phyloP scores from a whole-genome alignment of 2,888 invertebrate genomes.

The Scaptodrosophila latifasciaeformis region DNA sequence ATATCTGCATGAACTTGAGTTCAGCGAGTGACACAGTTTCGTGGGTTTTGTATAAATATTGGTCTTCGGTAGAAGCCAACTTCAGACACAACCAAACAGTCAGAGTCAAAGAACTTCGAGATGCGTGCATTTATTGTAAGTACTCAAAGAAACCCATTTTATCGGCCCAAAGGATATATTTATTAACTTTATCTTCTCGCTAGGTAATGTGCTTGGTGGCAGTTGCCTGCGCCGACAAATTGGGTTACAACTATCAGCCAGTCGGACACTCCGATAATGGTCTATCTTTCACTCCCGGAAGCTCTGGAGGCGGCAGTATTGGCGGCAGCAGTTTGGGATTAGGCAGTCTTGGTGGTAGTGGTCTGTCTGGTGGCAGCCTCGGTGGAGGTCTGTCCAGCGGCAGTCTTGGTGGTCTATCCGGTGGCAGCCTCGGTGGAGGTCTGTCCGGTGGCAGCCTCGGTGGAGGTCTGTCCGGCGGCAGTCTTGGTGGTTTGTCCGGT shows the following conservation, averaged over 20 bases:
- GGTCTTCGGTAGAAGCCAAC: conserved; percentile 44
- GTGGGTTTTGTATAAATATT: conserved; percentile 60
- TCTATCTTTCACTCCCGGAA: conserved; percentile 54
- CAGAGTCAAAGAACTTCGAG: conserved; percentile 60
- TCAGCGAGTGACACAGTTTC: conserved; percentile 59
- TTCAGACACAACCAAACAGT: conserved; percentile 53
- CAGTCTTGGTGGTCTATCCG: conserved; percentile 6
- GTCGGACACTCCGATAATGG: conserved; percentile 53
- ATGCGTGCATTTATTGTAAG: conserved; percentile 69
- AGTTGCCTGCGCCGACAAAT: conserved; percentile 63
- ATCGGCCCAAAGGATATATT: too few species aligned
- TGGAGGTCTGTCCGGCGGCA: conserved; percentile 10
- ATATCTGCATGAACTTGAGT: conserved; percentile 62
- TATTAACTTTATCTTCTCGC: background rate
- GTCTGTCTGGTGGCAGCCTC: background rate
- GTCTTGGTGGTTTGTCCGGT: conserved; percentile 22
- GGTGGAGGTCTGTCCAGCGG: conserved; percentile 1
- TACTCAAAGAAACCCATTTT: conserved; percentile 20
- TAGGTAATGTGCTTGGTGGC: conserved; percentile 68
- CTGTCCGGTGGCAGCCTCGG: conserved; percentile 1
- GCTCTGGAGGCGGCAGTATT: conserved; percentile 10
- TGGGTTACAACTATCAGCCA: conserved; percentile 70
- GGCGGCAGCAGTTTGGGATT: conserved; percentile 2
- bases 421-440: background rate
- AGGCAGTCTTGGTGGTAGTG: background rate